A percentile compares a stretch with the other conserved stretches of the same genome.
Evolutionary conservation across 2,797 vertebrate species (phyloP).

Genomic region (Agapornis canus): DNA sequence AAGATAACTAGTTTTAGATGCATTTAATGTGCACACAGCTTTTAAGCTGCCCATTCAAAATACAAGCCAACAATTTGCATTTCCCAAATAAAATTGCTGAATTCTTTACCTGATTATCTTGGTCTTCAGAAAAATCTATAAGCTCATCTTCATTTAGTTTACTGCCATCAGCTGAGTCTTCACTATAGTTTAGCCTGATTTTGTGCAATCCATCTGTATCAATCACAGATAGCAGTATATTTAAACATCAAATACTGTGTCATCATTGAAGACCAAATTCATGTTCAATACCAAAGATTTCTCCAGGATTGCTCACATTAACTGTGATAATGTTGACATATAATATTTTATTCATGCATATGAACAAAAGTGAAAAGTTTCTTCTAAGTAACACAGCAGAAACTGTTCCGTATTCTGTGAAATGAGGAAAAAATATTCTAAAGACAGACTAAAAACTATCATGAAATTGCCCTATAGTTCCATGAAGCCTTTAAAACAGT

Average conservation of each 20-base stretch:
- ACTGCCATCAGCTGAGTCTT: constrained; percentile 76
- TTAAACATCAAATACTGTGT: constrained; percentile 28
- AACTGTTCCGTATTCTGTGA: background rate
- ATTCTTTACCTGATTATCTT: constrained; percentile 88
- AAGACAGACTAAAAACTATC: background rate
- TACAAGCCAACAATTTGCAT: background rate
- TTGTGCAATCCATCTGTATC: constrained; percentile 88
- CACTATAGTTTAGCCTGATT: constrained; percentile 88
- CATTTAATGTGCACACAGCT: background rate
- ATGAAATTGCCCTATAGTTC: background rate
- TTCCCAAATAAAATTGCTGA: background rate
- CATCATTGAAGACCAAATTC: background rate
- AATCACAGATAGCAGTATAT: constrained; percentile 39
- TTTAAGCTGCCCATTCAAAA: background rate
- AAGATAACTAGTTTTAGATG: background rate
- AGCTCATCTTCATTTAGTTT: constrained; percentile 83
- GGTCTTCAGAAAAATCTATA: constrained; percentile 90
- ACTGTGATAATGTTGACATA: background rate
- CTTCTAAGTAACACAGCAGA: background rate
- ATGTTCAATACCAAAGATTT: background rate
- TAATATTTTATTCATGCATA: background rate
- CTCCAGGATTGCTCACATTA: background rate
- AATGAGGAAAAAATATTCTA: background rate
- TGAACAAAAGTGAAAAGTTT: background rate
- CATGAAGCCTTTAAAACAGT: background rate